These are phyloP conservation scores for Harpagoxenus sublaevis DNA, from an alignment of 2,888 invertebrate species.

Conservation along the genomic window DNA sequence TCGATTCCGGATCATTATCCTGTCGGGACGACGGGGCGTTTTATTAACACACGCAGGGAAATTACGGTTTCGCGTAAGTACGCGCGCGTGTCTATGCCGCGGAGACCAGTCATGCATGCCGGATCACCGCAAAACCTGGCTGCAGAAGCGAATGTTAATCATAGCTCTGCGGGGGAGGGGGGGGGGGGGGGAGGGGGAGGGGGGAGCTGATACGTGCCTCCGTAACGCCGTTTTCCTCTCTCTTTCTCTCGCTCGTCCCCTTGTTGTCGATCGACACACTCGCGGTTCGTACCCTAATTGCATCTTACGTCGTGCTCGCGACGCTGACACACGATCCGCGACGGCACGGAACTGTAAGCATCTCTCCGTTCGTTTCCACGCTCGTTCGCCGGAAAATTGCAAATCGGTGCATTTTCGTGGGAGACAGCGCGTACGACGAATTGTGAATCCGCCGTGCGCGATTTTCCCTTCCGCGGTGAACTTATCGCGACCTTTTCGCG, in stretches of 20 bases:
- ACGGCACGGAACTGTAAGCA: neutral
- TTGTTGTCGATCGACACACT: slow-evolving; percentile 38
- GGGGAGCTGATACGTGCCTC: slow-evolving; percentile 55
- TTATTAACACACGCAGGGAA: slow-evolving; percentile 55
- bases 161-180: slow-evolving; percentile 43
- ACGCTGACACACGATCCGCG: neutral
- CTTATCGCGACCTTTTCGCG: slow-evolving; percentile 10
- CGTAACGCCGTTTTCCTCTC: slow-evolving; percentile 48
- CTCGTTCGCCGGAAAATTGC: slow-evolving; percentile 48
- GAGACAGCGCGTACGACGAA: slow-evolving; percentile 5
- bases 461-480: slow-evolving; percentile 39
- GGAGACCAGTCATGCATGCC: slow-evolving; percentile 72
- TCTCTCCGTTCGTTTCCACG: slow-evolving; percentile 37
- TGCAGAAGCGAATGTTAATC: slow-evolving; percentile 70
- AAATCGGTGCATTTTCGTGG: slow-evolving; percentile 37
- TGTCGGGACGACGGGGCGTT: slow-evolving; percentile 44
- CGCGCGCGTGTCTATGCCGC: slow-evolving; percentile 46
- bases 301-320: slow-evolving; percentile 39
- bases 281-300: slow-evolving; percentile 58
- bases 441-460: neutral
- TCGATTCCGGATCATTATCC: slow-evolving; percentile 31
- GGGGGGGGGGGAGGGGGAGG: neutral
- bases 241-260: slow-evolving; percentile 30
- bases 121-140: slow-evolving; percentile 69
- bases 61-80: slow-evolving; percentile 43